Base-by-base conservation (phyloP, 2,888 invertebrate genomes). In the Adela reaumurella region DNA sequence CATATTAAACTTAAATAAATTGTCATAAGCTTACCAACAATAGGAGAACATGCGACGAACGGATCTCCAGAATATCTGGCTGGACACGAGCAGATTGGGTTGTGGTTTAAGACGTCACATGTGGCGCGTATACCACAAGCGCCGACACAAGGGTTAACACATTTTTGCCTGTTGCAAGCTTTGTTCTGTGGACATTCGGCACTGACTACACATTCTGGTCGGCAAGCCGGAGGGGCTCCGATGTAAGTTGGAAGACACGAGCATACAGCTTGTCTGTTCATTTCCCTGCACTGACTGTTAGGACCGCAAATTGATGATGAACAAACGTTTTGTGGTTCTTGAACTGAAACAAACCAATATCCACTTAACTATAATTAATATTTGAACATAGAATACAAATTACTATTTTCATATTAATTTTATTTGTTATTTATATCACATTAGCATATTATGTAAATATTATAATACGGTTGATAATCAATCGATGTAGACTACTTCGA, bases 271-370 rank as follows among this genome's bases (percentile, higher is more conserved):
- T 85, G 84, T 49, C 84, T 84, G 42, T 82, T 83, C 49, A 80
- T 72, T 54, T 79, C 80, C 49, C 82, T 80, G 58, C 88, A 88
- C 62, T 86, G 81, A 50, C 87, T 82, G 58, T 88, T 87, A 6
- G 89, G 83, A 28, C 91, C 91, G 62, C 91, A 91, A 1, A 89
- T 84, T 14, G 88, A 83, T 11, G 87, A 85, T 54, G 81, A 81
- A 59, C 91, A 91, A 6, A 85, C 87, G 59, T 86, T 73, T 58
- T 63, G 60, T 42, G 59, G 54, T 46, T 63, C 60, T 55, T 62
- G 51, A 50, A 54, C 76, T 76, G 61, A 49, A 54, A 57, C 54
- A 50, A 24, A 10, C 24, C 5, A n/a, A n/a, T n/a, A n/a, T n/a
- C n/a, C n/a, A n/a, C n/a, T n/a, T n/a, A n/a, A n/a, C n/a, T n/a